These are phyloP conservation scores for Columba janthina DNA, from an alignment of 2,113 vertebrate genomes.

Conservation along the genomic window DNA sequence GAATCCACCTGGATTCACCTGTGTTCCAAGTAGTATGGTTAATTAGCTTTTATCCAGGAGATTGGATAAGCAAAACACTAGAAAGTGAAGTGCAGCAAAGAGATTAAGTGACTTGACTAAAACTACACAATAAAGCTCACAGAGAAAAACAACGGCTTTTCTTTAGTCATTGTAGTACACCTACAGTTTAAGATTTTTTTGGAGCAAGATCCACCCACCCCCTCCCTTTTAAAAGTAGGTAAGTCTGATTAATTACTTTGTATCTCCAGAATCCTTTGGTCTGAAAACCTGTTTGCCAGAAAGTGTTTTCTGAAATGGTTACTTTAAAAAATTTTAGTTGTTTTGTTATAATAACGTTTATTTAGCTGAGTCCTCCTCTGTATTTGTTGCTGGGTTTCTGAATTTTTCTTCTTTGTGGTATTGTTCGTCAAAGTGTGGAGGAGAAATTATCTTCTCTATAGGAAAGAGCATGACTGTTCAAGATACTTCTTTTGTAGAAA, in stretches of 20 bases:
- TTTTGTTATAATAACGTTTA: not conserved
- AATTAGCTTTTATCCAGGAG: not conserved
- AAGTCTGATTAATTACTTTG: not conserved
- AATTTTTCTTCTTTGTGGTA: not conserved
- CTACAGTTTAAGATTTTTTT: not conserved
- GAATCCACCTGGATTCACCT: not conserved
- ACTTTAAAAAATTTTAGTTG: rapidly evolving
- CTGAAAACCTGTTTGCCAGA: not conserved
- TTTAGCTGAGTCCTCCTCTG: not conserved
- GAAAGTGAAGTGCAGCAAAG: not conserved
- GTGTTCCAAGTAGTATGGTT: not conserved
- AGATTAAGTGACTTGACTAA: not conserved
- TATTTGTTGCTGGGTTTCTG: not conserved
- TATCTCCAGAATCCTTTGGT: not conserved
- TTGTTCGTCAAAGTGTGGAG: not conserved
- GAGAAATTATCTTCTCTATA: not conserved
- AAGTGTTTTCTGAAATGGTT: not conserved
- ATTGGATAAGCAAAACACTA: not conserved
- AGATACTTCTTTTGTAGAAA: not conserved
- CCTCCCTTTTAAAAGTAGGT: not conserved
- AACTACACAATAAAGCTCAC: not conserved
- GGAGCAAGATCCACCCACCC: not conserved
- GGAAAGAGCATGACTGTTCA: not conserved
- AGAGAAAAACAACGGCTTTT: not conserved
- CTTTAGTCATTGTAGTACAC: not conserved